These are phyloP conservation scores for Cinara cedri DNA, from an alignment of 2,888 invertebrate genomes.

Conservation along the genomic window DNA sequence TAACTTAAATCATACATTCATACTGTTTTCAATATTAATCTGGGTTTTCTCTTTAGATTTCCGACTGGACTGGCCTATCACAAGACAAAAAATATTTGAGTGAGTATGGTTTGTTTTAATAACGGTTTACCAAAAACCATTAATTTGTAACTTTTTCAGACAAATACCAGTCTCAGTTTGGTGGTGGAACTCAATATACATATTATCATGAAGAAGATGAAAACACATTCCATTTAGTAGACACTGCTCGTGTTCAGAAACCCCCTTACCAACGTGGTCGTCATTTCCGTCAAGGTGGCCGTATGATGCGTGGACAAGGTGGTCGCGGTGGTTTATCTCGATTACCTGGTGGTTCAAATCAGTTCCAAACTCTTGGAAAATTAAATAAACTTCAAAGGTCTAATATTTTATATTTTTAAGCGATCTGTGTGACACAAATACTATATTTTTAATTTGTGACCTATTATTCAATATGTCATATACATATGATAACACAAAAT, in stretches of 20 bases:
- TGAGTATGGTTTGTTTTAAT: slow-evolving; percentile 65
- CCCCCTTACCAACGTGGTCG: slow-evolving; percentile 92
- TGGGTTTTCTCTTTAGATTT: slow-evolving; percentile 67
- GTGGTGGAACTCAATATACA: slow-evolving; percentile 94
- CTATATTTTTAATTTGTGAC: too few relatives aligned
- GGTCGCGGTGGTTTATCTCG: slow-evolving; percentile 66
- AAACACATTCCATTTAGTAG: slow-evolving; percentile 96
- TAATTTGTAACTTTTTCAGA: slow-evolving; percentile 65
- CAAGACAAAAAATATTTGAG: slow-evolving; percentile 93
- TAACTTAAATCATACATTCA: not conserved
- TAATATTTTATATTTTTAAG: not conserved
- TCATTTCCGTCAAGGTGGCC: slow-evolving; percentile 76
- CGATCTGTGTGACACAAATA: too few relatives aligned
- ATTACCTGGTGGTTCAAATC: slow-evolving; percentile 70
- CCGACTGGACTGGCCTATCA: slow-evolving; percentile 96
- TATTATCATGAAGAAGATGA: slow-evolving; percentile 99
- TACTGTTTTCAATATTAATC: not conserved
- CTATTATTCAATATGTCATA: too few relatives aligned
- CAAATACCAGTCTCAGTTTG: slow-evolving; percentile 91
- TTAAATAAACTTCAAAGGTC: slow-evolving; percentile 71
- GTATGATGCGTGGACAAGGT: slow-evolving; percentile 74
- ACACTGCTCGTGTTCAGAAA: slow-evolving; percentile 86
- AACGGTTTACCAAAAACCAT: not conserved
- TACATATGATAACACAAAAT: too few relatives aligned
- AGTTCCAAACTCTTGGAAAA: slow-evolving; percentile 84